A percentile compares a stretch with the other conserved stretches of the same genome.
phyloP scores from a whole-genome alignment of 37 sponge, comb jelly and placozoan species.

The Aphrocallistes beatrix region DNA sequence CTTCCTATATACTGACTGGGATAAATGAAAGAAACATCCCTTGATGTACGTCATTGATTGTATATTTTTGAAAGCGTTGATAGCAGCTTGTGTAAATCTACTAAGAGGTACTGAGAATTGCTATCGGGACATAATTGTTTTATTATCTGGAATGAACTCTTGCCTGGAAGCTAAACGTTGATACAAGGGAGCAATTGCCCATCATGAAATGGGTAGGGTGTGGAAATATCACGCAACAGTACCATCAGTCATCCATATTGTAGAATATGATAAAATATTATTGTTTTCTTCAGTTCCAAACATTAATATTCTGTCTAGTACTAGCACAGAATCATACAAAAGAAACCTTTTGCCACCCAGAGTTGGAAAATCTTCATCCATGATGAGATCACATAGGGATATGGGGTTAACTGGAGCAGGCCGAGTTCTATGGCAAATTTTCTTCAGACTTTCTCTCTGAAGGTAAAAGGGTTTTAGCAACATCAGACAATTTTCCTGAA shows the following conservation, averaged over 20 bases:
- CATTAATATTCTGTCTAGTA: background rate
- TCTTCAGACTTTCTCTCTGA: background rate
- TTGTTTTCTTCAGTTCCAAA: background rate
- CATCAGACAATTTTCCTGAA: background rate
- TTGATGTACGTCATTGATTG: background rate
- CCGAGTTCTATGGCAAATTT: background rate
- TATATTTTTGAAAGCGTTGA: background rate
- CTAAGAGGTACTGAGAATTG: background rate
- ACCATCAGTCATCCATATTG: background rate
- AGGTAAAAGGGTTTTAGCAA: background rate
- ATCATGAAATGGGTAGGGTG: background rate
- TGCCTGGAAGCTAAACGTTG: background rate
- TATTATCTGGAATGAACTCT: background rate
- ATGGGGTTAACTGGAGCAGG: background rate
- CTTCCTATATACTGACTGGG: background rate
- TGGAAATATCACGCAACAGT: background rate
- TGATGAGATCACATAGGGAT: background rate
- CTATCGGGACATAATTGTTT: background rate
- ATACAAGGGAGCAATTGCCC: background rate
- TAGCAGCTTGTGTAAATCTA: background rate
- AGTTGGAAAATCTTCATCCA: background rate
- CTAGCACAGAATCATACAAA: background rate
- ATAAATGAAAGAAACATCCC: background rate
- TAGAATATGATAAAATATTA: background rate
- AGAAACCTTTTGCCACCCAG: background rate